Conservation (phyloP, 2,113 vertebrate genomes). For the Hypanus sabinus region DNA sequence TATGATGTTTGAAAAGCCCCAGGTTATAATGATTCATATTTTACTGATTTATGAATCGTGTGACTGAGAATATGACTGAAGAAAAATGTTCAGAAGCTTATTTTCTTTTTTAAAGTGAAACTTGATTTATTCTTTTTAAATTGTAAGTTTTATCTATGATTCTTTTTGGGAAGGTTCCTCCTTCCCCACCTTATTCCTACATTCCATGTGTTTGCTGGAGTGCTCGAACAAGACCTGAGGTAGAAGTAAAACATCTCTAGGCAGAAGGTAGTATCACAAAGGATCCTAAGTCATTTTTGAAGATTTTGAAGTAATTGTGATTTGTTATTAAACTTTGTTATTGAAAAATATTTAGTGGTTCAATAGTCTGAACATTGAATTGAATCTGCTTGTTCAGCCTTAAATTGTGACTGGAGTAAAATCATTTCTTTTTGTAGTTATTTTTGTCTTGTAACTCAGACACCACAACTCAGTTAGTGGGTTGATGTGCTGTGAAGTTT, state of each 20-base stretch:
- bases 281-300: neutral
- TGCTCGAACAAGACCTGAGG: constrained; percentile 1
- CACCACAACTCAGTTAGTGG: neutral
- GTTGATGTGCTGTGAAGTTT: neutral
- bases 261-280: constrained; percentile 22
- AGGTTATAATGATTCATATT: constrained; percentile 32
- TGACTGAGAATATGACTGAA: constrained; percentile 47
- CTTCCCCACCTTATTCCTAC: constrained; percentile 37
- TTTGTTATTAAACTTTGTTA: neutral
- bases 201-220: constrained; percentile 47
- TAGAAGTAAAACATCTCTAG: neutral
- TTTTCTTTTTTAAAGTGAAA: constrained; percentile 39
- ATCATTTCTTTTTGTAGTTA: neutral
- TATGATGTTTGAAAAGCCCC: constrained; percentile 11
- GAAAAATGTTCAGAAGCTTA: constrained; percentile 38
- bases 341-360: neutral
- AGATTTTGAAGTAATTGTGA: neutral
- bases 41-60: constrained; percentile 41
- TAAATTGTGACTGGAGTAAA: neutral
- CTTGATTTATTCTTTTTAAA: neutral
- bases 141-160: constrained; percentile 34
- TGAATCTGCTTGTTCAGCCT: neutral
- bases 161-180: constrained; percentile 36
- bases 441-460: neutral
- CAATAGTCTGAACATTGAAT: neutral